phyloP scores from a whole-genome alignment of 92 coral and sea anemone species.

The Epizoanthus rinbou region DNA sequence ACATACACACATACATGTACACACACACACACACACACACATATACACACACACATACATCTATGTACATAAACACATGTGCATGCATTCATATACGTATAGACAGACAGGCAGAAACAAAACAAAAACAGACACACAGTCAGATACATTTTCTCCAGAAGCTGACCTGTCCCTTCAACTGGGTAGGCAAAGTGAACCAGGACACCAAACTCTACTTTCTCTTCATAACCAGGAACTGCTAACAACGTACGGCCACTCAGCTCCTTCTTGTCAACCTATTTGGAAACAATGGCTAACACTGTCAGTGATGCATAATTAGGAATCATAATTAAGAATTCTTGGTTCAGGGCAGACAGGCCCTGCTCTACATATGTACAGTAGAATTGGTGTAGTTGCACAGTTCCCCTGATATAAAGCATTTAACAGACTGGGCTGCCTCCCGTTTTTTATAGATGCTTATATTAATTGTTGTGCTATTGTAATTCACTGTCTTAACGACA shows the following conservation, averaged over 20 bases:
- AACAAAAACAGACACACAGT: not conserved
- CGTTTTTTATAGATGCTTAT: too few relatives aligned
- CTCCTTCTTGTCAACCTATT: slow-evolving; percentile 98
- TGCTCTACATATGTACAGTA: too few relatives aligned
- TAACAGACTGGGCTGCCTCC: too few relatives aligned
- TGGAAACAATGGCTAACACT: not conserved
- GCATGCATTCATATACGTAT: too few relatives aligned
- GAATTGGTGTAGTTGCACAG: too few relatives aligned
- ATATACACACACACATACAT: too few relatives aligned
- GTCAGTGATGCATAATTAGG: not conserved
- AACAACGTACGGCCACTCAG: slow-evolving; percentile 91
- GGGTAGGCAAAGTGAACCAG: slow-evolving; percentile 98
- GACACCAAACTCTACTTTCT: slow-evolving; percentile 97
- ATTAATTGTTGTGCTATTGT: too few relatives aligned
- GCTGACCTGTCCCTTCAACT: slow-evolving; percentile 79
- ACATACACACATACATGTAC: not conserved
- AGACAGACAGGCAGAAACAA: too few relatives aligned
- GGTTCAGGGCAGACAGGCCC: too few relatives aligned
- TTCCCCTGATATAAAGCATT: too few relatives aligned
- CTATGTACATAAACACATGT: too few relatives aligned
- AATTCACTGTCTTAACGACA: too few relatives aligned
- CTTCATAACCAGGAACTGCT: slow-evolving; percentile 93
- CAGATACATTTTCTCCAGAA: not conserved
- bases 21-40: not conserved
- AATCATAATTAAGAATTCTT: not conserved